Conservation (phyloP, 2,797 vertebrate species). For the Crypturellus tataupa region DNA sequence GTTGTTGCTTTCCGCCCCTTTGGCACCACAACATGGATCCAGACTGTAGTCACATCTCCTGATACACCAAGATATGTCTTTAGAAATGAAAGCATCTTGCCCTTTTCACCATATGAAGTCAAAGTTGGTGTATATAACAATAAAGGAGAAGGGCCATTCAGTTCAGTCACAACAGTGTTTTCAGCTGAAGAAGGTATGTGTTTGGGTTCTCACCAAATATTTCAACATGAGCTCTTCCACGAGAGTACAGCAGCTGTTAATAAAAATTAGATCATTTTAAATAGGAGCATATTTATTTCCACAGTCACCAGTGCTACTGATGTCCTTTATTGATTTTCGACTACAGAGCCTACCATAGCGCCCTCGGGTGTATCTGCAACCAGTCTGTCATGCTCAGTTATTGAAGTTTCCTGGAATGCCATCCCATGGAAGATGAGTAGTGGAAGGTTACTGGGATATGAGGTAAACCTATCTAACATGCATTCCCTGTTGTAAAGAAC, state of each 20-base stretch:
- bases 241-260: neutral
- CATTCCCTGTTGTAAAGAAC: neutral
- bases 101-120: constrained; percentile 92
- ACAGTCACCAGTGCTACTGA: neutral
- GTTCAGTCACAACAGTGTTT: constrained; percentile 88
- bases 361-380: constrained; percentile 86
- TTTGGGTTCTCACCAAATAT: neutral
- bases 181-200: constrained; percentile 94
- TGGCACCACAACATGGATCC: constrained; percentile 89
- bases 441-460: constrained; percentile 93
- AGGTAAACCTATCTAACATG: constrained; percentile 81
- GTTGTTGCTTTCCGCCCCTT: constrained; percentile 92
- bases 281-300: fast-evolving
- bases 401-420: constrained; percentile 90
- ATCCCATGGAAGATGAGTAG: constrained; percentile 84
- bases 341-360: constrained; percentile 88
- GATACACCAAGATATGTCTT: constrained; percentile 88
- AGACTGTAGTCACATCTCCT: constrained; percentile 89
- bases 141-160: constrained; percentile 95
- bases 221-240: neutral
- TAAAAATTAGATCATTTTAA: neutral
- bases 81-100: constrained; percentile 91
- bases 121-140: constrained; percentile 96
- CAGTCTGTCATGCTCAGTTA: constrained; percentile 90
- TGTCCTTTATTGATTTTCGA: neutral